Percentiles rank a stretch among this genome's conserved stretches.
These are phyloP conservation scores for Sarcophaga carnaria DNA, from an alignment of 2,888 invertebrate species.

Conservation along the genomic window DNA sequence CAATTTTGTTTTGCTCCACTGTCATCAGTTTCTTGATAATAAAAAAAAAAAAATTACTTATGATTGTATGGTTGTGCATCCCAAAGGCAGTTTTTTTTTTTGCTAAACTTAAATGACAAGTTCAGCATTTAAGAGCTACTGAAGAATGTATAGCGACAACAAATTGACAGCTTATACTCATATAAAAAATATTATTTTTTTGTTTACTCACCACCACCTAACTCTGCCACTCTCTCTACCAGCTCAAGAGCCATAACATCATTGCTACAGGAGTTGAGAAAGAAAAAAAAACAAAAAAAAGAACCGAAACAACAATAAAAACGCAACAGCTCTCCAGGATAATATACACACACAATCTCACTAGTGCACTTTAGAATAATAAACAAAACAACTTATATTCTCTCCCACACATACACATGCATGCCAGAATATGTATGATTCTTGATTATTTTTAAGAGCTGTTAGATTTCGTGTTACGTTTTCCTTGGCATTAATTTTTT, in stretches of 20 bases:
- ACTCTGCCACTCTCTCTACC: too few relatives aligned
- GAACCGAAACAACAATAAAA: constrained; percentile 53
- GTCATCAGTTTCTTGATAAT: not conserved
- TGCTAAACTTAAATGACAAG: constrained; percentile 3
- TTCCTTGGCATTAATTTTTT: constrained; percentile 4
- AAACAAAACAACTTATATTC: not conserved
- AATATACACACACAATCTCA: not conserved
- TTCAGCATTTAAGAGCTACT: constrained; percentile 38
- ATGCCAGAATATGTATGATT: constrained; percentile 13
- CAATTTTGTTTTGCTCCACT: not conserved
- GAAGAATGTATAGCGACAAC: constrained; percentile 71
- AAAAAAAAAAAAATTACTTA: not conserved
- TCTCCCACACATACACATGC: not conserved
- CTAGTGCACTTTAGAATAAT: too few relatives aligned
- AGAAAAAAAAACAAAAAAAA: constrained; percentile 14
- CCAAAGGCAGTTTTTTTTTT: constrained; percentile 17
- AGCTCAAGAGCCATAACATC: not conserved
- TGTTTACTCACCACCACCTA: too few relatives aligned
- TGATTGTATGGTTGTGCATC: constrained; percentile 4
- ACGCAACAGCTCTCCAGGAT: constrained; percentile 39
- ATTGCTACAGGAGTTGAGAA: constrained; percentile 6
- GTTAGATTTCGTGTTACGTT: constrained; percentile 13
- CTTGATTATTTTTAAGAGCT: constrained; percentile 63
- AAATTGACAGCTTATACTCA: constrained; percentile 80
- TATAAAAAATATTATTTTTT: constrained; percentile 72